Percentiles rank a stretch among this genome's conserved stretches.
phyloP scores from a whole-genome alignment of 2,888 invertebrate species.

The Proisotoma minuta region DNA sequence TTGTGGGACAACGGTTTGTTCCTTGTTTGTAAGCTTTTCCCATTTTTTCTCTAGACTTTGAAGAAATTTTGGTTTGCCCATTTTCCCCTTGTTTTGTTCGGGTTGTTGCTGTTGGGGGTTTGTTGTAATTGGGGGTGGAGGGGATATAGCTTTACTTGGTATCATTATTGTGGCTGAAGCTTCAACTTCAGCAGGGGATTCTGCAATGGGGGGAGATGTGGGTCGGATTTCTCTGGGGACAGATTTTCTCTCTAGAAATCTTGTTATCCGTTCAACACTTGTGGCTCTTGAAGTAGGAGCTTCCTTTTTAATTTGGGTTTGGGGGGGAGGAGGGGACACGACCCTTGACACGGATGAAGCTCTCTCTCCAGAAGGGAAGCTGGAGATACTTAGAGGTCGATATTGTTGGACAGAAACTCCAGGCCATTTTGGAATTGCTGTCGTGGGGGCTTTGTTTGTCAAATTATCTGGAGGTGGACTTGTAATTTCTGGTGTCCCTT shows the following conservation, averaged over 20 bases:
- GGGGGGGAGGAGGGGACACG: constrained; percentile 28
- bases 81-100: constrained; percentile 3
- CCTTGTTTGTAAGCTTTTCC: constrained; percentile 58
- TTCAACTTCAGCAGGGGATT: too few species aligned
- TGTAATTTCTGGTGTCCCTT: too few species aligned
- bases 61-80: constrained; percentile 58
- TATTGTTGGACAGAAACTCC: constrained; percentile 35
- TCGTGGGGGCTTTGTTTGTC: constrained; percentile 8
- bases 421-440: constrained; percentile 40
- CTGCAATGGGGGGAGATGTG: background rate
- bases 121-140: background rate
- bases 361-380: constrained; percentile 28
- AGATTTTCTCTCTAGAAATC: constrained; percentile 41
- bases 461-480: background rate
- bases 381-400: constrained; percentile 38
- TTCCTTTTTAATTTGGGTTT: background rate
- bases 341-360: constrained; percentile 25
- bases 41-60: constrained; percentile 67
- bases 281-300: constrained; percentile 30
- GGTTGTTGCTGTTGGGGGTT: background rate
- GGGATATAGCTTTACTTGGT: background rate
- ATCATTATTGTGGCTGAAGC: too few species aligned
- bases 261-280: constrained; percentile 43
- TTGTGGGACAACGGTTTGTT: background rate
- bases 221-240: constrained; percentile 27